Conservation (phyloP, 2,888 invertebrate genomes). For the Andrena minutula region DNA sequence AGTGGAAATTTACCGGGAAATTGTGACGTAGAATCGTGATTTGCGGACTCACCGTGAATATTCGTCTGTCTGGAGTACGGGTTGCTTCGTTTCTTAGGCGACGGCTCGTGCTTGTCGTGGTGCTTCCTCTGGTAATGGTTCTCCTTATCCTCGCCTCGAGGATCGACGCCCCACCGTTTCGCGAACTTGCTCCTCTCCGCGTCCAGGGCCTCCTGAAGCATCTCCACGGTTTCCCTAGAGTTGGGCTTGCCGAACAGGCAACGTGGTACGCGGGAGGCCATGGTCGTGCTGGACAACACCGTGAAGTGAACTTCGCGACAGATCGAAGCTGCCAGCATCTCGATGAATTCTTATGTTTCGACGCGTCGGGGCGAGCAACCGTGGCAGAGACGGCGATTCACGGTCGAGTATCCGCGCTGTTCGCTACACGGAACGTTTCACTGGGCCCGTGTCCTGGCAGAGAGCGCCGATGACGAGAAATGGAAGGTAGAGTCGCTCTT, state of each 20-base stretch:
- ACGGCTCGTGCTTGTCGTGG: conserved; percentile 73
- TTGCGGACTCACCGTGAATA: conserved; percentile 79
- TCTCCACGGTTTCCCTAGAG: conserved; percentile 87
- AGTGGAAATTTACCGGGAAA: not conserved
- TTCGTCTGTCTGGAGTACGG: conserved; percentile 81
- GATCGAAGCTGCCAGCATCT: conserved; percentile 81
- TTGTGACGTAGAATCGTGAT: not conserved
- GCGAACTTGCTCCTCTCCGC: conserved; percentile 87
- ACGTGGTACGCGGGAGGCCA: conserved; percentile 79
- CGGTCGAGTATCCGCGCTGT: not conserved
- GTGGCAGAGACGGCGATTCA: not conserved
- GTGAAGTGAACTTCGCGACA: conserved; percentile 81
- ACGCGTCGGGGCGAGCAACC: conserved; percentile 7
- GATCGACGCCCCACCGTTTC: conserved; percentile 88
- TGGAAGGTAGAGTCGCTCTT: not conserved
- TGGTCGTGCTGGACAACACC: conserved; percentile 77
- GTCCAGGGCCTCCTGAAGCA: conserved; percentile 87
- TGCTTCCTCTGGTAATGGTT: conserved; percentile 73
- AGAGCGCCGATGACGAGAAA: not conserved
- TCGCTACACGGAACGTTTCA: not conserved
- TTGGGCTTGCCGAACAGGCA: conserved; percentile 88
- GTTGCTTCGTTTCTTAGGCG: conserved; percentile 76
- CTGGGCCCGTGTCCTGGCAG: not conserved
- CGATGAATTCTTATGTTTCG: conserved; percentile 59
- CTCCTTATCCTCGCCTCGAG: conserved; percentile 81